phyloP scores from a whole-genome alignment of 2,113 vertebrate genomes.

The Setophaga coronata region DNA sequence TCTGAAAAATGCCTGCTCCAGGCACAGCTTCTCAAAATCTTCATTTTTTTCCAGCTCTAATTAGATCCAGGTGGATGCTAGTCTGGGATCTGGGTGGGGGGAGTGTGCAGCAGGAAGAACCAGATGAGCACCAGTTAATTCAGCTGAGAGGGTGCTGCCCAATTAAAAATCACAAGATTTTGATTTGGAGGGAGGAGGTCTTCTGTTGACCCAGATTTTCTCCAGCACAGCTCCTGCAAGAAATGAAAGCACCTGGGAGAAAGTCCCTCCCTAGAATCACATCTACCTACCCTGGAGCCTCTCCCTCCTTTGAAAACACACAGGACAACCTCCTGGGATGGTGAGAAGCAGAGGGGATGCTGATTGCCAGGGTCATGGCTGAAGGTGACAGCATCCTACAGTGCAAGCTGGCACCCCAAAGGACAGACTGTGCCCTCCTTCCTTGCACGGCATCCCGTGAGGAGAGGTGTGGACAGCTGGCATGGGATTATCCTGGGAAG shows the following conservation, averaged over 20 bases:
- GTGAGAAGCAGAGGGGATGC: not conserved
- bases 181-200: not conserved
- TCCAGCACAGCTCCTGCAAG: not conserved
- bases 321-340: not conserved
- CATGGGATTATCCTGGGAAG: not conserved
- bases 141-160: not conserved
- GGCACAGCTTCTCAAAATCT: not conserved
- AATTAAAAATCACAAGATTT: not conserved
- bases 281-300: not conserved
- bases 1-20: not conserved
- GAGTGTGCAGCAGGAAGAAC: not conserved
- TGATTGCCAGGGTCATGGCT: not conserved
- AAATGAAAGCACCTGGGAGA: not conserved
- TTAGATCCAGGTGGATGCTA: not conserved
- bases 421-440: not conserved
- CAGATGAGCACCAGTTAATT: not conserved
- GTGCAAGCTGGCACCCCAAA: not conserved
- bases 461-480: not conserved
- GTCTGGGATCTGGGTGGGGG: not conserved
- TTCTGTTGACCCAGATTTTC: not conserved
- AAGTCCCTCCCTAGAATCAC: not conserved
- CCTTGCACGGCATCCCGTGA: accelerated
- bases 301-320: not conserved
- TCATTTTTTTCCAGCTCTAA: not conserved
- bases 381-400: not conserved